Evolutionary conservation across 2,888 invertebrate genomes (phyloP).

Genomic region (Calliscelio sp.): DNA sequence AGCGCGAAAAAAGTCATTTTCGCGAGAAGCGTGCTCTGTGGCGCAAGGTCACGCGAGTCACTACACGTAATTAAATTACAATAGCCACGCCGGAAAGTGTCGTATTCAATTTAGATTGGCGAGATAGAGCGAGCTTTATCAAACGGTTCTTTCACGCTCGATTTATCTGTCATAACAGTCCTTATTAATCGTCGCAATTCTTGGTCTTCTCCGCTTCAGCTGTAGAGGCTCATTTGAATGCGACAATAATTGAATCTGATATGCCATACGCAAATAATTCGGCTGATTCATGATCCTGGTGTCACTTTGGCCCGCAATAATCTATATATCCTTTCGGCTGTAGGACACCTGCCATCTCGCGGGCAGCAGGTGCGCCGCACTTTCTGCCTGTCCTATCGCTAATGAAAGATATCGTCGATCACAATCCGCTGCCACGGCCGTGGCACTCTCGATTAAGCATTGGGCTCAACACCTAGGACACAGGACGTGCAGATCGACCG

Average conservation of each 20-base stretch:
- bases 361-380: conserved; percentile 71
- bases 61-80: conserved; percentile 35
- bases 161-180: conserved; percentile 39
- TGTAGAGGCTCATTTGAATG: conserved; percentile 33
- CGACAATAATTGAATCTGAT: conserved; percentile 47
- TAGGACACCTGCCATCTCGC: conserved; percentile 67
- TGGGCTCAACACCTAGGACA: conserved; percentile 56
- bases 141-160: conserved; percentile 19
- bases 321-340: conserved; percentile 32
- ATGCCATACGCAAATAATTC: conserved; percentile 25
- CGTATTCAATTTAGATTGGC: conserved; percentile 32
- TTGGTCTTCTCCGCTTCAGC: conserved; percentile 11
- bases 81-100: conserved; percentile 12
- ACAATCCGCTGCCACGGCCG: conserved; percentile 71
- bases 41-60: conserved; percentile 26
- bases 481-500: conserved; percentile 32
- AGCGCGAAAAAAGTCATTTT: conserved; percentile 1
- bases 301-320: conserved; percentile 43
- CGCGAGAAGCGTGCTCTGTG: not conserved
- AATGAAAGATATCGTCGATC: conserved; percentile 84
- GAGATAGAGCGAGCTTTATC: conserved; percentile 9
- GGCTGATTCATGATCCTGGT: conserved; percentile 59
- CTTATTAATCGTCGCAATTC: conserved; percentile 26
- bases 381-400: conserved; percentile 75
- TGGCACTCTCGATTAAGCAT: conserved; percentile 53